Evolutionary conservation across 2,888 invertebrate genomes (phyloP).

Genomic region (Agriopis marginaria): DNA sequence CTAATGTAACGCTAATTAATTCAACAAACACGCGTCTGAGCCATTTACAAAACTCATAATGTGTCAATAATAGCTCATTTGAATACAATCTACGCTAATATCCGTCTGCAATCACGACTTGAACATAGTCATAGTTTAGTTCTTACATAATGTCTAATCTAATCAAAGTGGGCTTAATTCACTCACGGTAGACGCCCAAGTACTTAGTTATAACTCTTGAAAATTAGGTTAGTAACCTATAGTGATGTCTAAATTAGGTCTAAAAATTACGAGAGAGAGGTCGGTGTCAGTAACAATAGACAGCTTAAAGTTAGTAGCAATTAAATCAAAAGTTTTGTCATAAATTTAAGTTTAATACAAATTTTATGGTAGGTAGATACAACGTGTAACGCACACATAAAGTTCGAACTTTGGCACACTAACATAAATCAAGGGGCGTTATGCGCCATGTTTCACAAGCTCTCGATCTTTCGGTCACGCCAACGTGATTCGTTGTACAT

Average conservation of each 20-base stretch:
- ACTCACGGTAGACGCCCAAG: constrained; percentile 50
- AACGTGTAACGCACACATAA: constrained; percentile 78
- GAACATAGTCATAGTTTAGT: constrained; percentile 36
- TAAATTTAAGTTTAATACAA: constrained; percentile 43
- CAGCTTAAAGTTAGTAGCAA: constrained; percentile 15
- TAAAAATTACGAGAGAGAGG: constrained; percentile 1
- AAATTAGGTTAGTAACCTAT: constrained; percentile 42
- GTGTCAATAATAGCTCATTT: constrained; percentile 72
- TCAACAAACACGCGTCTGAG: constrained; percentile 68
- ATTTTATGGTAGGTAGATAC: constrained; percentile 47
- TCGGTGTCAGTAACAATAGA: constrained; percentile 13
- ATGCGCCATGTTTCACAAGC: constrained; percentile 86
- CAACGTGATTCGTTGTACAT: constrained; percentile 62
- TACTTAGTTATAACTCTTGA: constrained; percentile 60
- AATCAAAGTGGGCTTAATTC: constrained; percentile 51
- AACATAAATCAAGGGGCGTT: constrained; percentile 87
- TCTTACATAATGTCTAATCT: constrained; percentile 44
- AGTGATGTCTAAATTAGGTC: neutral
- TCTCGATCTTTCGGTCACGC: constrained; percentile 75
- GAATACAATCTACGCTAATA: constrained; percentile 65
- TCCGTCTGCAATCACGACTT: constrained; percentile 32
- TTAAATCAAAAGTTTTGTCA: constrained; percentile 30
- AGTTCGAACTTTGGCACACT: constrained; percentile 84
- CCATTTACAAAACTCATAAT: constrained; percentile 70
- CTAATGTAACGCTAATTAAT: constrained; percentile 77